Evolutionary conservation across 2,888 invertebrate genomes (phyloP).

Genomic region (Caenorhabditis sp.): DNA sequence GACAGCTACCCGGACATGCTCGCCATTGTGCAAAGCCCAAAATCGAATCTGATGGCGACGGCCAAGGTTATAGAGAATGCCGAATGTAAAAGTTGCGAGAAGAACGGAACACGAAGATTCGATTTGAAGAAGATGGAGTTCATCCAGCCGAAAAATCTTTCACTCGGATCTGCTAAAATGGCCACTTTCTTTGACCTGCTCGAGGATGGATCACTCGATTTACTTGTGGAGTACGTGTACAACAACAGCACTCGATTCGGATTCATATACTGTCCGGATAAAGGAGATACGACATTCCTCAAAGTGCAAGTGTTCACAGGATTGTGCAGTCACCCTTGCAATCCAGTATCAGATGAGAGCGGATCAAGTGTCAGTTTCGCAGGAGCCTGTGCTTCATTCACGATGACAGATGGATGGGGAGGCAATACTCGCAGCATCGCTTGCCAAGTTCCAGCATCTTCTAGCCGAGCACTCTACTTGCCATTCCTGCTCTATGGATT

Average conservation of each 20-base stretch:
- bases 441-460: slow-evolving; percentile 74
- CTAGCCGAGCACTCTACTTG: slow-evolving; percentile 90
- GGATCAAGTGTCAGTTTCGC: slow-evolving; percentile 81
- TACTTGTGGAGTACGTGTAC: slow-evolving; percentile 78
- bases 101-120: slow-evolving; percentile 72
- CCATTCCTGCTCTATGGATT: slow-evolving; percentile 97
- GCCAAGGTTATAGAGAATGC: slow-evolving; percentile 73
- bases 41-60: slow-evolving; percentile 17
- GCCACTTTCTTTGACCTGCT: slow-evolving; percentile 66
- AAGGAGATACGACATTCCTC: slow-evolving; percentile 82
- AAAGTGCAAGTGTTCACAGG: slow-evolving; percentile 81
- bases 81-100: slow-evolving; percentile 70
- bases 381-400: slow-evolving; percentile 79
- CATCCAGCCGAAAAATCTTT: slow-evolving; percentile 65
- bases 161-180: slow-evolving; percentile 63
- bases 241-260: slow-evolving; percentile 29
- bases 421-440: slow-evolving; percentile 71
- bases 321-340: slow-evolving; percentile 64
- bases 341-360: slow-evolving; percentile 57
- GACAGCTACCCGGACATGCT: slow-evolving; percentile 81
- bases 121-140: slow-evolving; percentile 63
- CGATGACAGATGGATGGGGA: slow-evolving; percentile 77
- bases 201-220: slow-evolving; percentile 82
- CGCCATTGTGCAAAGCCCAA: slow-evolving; percentile 54
- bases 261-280: slow-evolving; percentile 72